These are phyloP conservation scores for Drosophila baimaii DNA, from an alignment of 1,140 invertebrate species.

Conservation along the genomic window DNA sequence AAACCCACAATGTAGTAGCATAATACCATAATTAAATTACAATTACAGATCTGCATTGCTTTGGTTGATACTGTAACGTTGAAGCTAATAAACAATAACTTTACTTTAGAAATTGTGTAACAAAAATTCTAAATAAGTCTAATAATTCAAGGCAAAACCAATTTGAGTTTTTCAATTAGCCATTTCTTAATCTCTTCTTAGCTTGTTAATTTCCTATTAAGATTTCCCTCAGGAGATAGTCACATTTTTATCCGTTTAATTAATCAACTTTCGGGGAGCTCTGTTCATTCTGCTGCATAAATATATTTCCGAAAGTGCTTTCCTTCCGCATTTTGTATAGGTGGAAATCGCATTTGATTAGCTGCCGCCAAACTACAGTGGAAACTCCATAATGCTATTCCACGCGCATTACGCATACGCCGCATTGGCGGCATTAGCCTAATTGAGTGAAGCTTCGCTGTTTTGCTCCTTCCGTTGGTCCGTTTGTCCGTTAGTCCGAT, in stretches of 20 bases:
- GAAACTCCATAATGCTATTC: constrained; percentile 18
- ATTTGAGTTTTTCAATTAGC: not conserved
- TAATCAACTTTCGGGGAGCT: constrained; percentile 18
- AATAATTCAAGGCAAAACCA: not conserved
- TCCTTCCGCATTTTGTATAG: constrained; percentile 37
- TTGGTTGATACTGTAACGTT: no score
- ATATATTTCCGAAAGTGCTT: constrained; percentile 32
- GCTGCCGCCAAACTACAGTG: constrained; percentile 38
- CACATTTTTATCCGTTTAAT: constrained; percentile 40
- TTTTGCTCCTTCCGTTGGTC: constrained; percentile 14
- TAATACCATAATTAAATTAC: not conserved
- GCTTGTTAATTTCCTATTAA: constrained; percentile 7
- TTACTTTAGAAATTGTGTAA: not conserved
- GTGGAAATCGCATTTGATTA: constrained; percentile 57
- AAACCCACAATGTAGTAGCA: not conserved
- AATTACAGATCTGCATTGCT: not conserved
- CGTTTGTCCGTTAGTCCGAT: constrained; percentile 2
- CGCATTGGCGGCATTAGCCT: constrained; percentile 70
- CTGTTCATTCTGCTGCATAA: constrained; percentile 19
- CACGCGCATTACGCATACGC: constrained; percentile 64
- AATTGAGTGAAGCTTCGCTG: constrained; percentile 67
- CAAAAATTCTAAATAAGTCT: no score
- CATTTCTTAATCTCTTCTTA: not conserved
- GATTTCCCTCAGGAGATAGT: constrained; percentile 3
- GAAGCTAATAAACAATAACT: not conserved